Evolutionary conservation across 1,140 invertebrate species (phyloP), one percentile per base, ranked within the genome.

Genomic region (Coelopa frigida): DNA sequence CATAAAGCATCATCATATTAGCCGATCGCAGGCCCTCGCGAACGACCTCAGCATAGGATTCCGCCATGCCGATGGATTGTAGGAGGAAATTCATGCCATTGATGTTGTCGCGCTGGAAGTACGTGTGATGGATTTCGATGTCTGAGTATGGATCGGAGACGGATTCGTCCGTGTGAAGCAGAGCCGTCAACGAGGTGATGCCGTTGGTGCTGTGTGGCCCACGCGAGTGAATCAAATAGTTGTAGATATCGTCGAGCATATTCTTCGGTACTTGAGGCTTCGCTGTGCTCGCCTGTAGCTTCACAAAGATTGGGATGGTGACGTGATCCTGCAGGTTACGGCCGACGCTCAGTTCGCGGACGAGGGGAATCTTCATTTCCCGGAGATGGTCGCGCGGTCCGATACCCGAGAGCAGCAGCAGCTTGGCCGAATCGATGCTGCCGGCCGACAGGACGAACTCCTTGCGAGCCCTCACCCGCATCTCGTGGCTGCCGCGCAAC

Each of bases 371-470:
- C 3, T 81, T 79, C 12, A 85, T 61, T 22, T 82, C 69, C 32
- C 72, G 61, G 10, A 94, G 71, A 53, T 94, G 86, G 7, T 83
- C 73, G 27, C 72, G 74, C 0, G 89, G 89, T 1, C 90, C 91
- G 7, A 45, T 77, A 5, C 86, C 86, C 0, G 88, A 92, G 0
- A 94, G 59, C 87, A 94, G 89, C 37, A 94, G 65, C 24, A 94
- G 60, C 52, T 90, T 86, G 0, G 88, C 82, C 18, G 78, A 81
- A 46, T 87, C 87, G 7, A 91, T 84, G 0, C 84, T 77, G 1
- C 88, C 88, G 1, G 85, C 85, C 1, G 85, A 79, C 7, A 86
- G 20, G 21, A 89, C 83, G 0, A 87, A 78, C 72, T 89, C 85
- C 57, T 79, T 84, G 21, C 57, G 74, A 0, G 79, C 80, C 41